Evolutionary conservation across 2,113 vertebrate genomes (phyloP).

Genomic region (Sus scrofa): T2T-Sscrofa CM000824.6:174380001-174380500

Average conservation of each 20-base stretch:
- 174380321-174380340: background rate
- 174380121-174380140: background rate
- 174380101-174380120: background rate
- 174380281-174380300: background rate
- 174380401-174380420: background rate
- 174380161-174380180: background rate
- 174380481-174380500: background rate
- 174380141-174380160: background rate
- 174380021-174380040: background rate
- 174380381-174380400: background rate
- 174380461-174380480: background rate
- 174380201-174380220: background rate
- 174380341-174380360: background rate
- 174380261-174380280: background rate
- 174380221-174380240: background rate
- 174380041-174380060: background rate
- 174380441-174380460: constrained; percentile 18
- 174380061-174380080: constrained; percentile 1
- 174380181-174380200: background rate
- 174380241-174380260: background rate
- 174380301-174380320: background rate
- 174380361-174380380: background rate
- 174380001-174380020: constrained; percentile 9
- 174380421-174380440: background rate
- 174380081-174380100: background rate